Evolutionary conservation across 2,113 vertebrate species (phyloP), one percentile per base, ranked within the genome.

Genomic region (Dipodomys spectabilis): DNA sequence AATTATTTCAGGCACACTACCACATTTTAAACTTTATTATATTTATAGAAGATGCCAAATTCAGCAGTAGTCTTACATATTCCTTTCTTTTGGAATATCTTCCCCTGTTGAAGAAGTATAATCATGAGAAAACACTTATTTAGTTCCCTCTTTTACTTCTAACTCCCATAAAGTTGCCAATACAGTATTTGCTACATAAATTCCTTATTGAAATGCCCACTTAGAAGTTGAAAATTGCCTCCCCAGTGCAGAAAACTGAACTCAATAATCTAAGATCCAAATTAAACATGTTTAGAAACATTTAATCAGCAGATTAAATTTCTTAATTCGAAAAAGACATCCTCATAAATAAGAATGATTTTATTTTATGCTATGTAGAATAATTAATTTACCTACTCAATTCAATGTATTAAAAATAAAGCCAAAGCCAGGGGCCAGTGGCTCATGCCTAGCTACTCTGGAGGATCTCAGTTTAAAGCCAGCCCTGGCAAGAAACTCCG

Each of bases 321-420:
- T 45, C 62, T 71, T 92, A 81, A 69, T 75, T 79, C 79, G 32
- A 73, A 27, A 5, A 77, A 65, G 80, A 69, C 18, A 68, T 84
- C 30, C 32, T 27, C 35, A 32, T 19, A 65, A 18, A 45, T 35
- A 86, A 74, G 39, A 71, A 85, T 71, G 62, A 15, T 81, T 69
- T 72, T 72, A 13, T 71, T 71, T 12, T 19, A 13, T 69, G 12
- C 27, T 19, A 13, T 69, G 12, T 13, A 35, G 22, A 44, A 74
- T 49, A 77, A 71, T 72, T 32, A 30, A 72, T 65, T 92, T 71
- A 27, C 6, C 62, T 86, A 68, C 22, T 81, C 72, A 15, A 23
- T 67, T 53, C 73, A 78, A 65, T 45, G 25, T 86, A 78, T 74
- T 80, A 78, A 83, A 89, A 90, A 88, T 27, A 39, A 30, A 85